Base-by-base conservation (phyloP, 1,140 invertebrate genomes). In the Hirudo medicinalis region DNA sequence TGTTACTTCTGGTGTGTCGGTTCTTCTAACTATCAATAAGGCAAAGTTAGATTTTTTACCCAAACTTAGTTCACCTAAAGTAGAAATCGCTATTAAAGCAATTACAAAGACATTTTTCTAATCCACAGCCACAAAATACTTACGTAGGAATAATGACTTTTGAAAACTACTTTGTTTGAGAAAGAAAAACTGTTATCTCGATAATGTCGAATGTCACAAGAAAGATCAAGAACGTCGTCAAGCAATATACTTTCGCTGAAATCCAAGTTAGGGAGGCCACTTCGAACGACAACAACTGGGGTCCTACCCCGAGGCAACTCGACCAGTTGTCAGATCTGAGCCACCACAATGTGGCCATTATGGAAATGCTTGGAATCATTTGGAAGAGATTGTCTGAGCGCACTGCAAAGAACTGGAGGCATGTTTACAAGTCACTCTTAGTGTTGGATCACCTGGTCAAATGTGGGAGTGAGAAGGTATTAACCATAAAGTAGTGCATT, bases 341-440 rank as follows among this genome's bases (percentile, higher is more conserved):
- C 8, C 95, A 99, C 85, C 99, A 99, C 85, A 80, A 81, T 32
- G 92, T 98, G 77, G 94, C 94, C 72, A 98, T 97, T 84, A 94
- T 92, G 22, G 95, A 99, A 86, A 99, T 99, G 76, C 99, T 99
- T 95, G 92, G 96, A 84, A 98, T 99, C 92, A 88, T 99, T 32
- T 99, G 97, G 96, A 99, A 99, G 82, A 84, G 97, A 75, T 82
- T 97, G 19, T 97, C 97, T 81, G 94, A 97, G 83, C 91, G 95
- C 83, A 96, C 96, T 71, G 57, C 1, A 32, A 94, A 97, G 84
- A 99, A 99, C 84, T 99, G 97, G 97, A 85, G 96, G 75, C 96
- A 99, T 83, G 96, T 99, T 25, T 99, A 99, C 84, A 99, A 99
- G 86, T 93, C 95, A 25, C 85, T 99, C 63, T 90, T 96, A 43